A percentile compares a stretch with the other conserved stretches of the same genome.
Evolutionary conservation across 2,113 vertebrate species (phyloP).

Genomic region (Heterotilapia buettikoferi): DNA sequence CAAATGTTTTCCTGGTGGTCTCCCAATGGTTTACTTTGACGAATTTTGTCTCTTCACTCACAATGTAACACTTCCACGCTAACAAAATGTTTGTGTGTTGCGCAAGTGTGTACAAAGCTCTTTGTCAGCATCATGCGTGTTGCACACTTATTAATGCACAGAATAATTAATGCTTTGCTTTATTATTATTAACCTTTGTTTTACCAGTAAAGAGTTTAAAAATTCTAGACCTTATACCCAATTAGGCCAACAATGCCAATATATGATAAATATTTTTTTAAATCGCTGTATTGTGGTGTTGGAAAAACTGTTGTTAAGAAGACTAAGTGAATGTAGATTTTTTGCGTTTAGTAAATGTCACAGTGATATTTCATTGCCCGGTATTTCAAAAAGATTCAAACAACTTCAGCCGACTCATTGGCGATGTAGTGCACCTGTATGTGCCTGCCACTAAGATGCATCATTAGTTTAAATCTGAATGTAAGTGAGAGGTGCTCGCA

Average conservation of each 20-base stretch:
- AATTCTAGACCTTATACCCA: neutral
- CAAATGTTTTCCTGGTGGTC: neutral
- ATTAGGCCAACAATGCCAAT: neutral
- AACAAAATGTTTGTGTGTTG: neutral
- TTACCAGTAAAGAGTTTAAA: neutral
- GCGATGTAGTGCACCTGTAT: neutral
- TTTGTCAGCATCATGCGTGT: neutral
- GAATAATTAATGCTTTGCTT: neutral
- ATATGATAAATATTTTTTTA: neutral
- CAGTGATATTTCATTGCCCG: neutral
- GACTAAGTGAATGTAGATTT: neutral
- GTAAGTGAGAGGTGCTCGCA: neutral
- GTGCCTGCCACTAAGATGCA: neutral
- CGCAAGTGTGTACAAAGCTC: neutral
- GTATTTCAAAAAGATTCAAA: rapidly evolving
- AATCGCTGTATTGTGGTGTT: neutral
- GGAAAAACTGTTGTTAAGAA: neutral
- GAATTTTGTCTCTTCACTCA: neutral
- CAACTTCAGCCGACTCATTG: neutral
- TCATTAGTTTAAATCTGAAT: neutral
- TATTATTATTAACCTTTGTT: neutral
- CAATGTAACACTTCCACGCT: neutral
- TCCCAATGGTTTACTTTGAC: neutral
- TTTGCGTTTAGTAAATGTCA: neutral
- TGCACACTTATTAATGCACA: neutral